These are phyloP conservation scores for Hyaena hyaena DNA, from an alignment of 2,113 vertebrate species.

Conservation along the genomic window DNA sequence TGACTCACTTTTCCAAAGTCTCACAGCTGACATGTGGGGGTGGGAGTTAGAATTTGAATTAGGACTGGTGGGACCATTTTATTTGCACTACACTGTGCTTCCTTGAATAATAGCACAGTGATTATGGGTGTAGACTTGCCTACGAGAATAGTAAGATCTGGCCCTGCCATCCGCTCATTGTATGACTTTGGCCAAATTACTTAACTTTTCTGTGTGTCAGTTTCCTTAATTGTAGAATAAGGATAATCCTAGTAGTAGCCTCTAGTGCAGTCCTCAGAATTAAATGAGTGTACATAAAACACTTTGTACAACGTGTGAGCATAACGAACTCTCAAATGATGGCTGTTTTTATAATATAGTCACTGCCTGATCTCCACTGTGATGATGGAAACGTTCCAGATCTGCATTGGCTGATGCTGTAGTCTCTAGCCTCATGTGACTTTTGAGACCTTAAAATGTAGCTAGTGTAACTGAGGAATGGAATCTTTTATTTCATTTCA, in stretches of 20 bases:
- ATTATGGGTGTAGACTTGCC: not conserved
- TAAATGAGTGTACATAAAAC: not conserved
- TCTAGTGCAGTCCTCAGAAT: not conserved
- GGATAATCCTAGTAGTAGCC: not conserved
- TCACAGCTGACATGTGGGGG: not conserved
- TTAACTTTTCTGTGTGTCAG: not conserved
- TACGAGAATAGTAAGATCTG: not conserved
- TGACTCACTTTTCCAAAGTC: not conserved
- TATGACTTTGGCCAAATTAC: not conserved
- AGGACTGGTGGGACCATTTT: not conserved
- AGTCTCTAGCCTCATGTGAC: not conserved
- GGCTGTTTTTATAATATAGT: not conserved
- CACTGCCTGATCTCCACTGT: not conserved
- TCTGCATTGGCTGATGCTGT: not conserved
- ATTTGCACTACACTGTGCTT: not conserved
- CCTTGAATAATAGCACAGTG: not conserved
- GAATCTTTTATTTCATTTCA: not conserved
- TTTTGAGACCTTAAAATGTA: not conserved
- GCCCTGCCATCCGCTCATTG: not conserved
- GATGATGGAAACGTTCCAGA: not conserved
- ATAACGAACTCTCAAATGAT: not conserved
- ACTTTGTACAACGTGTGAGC: not conserved
- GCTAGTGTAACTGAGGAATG: not conserved
- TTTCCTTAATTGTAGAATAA: constrained; percentile 22
- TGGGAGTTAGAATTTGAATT: not conserved